A percentile compares a stretch with the other conserved stretches of the same genome.
These are phyloP conservation scores for Sylvilagus floridanus DNA, from an alignment of 2,797 vertebrate species.

Conservation along the genomic window DNA sequence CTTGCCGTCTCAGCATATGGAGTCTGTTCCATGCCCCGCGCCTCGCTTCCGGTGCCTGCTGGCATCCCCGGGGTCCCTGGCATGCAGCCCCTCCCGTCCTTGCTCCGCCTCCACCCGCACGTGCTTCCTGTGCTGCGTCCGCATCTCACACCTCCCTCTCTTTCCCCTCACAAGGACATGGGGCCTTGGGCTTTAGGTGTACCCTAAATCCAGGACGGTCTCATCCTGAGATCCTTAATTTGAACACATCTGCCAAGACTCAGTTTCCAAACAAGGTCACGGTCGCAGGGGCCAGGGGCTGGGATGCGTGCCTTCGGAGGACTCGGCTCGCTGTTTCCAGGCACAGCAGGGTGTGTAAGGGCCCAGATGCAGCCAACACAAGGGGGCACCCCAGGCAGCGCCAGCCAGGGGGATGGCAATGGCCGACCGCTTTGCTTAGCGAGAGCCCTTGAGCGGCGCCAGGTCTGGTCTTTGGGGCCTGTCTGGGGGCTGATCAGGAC, in stretches of 20 bases:
- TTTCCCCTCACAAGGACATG: not conserved
- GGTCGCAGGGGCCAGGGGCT: fast-evolving
- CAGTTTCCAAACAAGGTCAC: not conserved
- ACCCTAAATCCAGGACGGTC: not conserved
- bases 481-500: not conserved
- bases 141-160: not conserved
- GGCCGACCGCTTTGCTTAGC: fast-evolving
- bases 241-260: fast-evolving
- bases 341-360: fast-evolving
- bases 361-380: fast-evolving
- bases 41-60: not conserved
- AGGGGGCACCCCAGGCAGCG: fast-evolving
- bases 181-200: not conserved
- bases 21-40: fast-evolving
- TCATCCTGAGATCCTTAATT: not conserved
- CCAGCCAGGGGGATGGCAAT: fast-evolving
- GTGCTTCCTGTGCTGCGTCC: not conserved
- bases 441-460: fast-evolving
- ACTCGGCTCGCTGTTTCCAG: not conserved
- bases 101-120: not conserved
- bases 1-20: not conserved
- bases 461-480: not conserved
- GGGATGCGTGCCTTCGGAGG: not conserved
- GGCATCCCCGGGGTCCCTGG: not conserved
- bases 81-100: fast-evolving